phyloP scores from a whole-genome alignment of 2,797 vertebrate genomes.

The Cynopterus sphinx region DNA sequence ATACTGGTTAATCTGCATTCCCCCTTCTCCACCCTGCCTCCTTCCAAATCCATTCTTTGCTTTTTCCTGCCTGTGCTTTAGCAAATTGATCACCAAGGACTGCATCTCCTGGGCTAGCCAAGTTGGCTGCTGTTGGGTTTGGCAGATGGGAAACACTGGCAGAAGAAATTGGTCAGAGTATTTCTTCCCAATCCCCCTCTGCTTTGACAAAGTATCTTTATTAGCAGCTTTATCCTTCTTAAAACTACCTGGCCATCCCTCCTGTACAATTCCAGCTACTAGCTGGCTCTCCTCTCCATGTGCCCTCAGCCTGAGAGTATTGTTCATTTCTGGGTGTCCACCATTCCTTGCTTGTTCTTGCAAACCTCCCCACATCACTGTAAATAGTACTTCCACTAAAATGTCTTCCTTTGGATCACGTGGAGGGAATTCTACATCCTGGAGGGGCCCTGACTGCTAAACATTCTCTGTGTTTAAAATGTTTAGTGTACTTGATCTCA shows the following conservation, averaged over 20 bases:
- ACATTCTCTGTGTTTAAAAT: not conserved
- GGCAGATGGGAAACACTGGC: not conserved
- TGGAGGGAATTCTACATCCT: not conserved
- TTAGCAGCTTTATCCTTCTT: not conserved
- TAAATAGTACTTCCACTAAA: not conserved
- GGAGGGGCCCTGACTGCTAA: not conserved
- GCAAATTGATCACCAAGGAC: not conserved
- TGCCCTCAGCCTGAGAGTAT: not conserved
- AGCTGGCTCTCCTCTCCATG: not conserved
- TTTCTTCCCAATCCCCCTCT: not conserved
- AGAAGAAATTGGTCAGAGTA: not conserved
- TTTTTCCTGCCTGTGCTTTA: not conserved
- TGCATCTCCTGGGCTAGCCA: not conserved
- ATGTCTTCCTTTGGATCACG: not conserved
- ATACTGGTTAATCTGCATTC: not conserved
- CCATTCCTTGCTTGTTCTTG: not conserved
- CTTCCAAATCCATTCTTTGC: not conserved
- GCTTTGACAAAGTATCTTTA: not conserved
- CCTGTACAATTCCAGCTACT: not conserved
- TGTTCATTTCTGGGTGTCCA: not conserved
- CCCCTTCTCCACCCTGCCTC: not conserved
- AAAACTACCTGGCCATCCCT: not conserved
- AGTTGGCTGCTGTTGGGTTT: not conserved
- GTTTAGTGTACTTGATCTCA: not conserved
- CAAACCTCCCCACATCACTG: not conserved